phyloP scores from a whole-genome alignment of 1,140 invertebrate genomes.

The Drosophila yakuba region DNA sequence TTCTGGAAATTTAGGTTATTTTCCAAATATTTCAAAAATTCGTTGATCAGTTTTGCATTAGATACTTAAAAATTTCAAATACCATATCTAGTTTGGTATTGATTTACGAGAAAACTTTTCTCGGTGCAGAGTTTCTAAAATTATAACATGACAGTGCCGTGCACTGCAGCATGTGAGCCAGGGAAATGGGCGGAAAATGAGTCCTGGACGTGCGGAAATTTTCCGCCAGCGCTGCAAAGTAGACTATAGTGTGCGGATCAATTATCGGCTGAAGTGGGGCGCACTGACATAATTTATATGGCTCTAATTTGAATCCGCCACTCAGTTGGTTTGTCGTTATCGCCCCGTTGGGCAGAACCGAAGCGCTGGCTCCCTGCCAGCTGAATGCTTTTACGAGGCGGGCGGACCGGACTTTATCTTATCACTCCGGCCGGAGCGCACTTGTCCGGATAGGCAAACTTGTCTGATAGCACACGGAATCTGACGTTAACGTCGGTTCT shows the following conservation, averaged over 20 bases:
- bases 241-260: conserved; percentile 3
- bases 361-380: conserved; percentile 24
- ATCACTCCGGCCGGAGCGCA: conserved; percentile 40
- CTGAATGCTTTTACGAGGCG: conserved; percentile 34
- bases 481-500: conserved; percentile 45
- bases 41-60: too few species aligned
- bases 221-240: conserved; percentile 29
- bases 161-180: conserved; percentile 7
- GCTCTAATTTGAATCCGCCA: conserved; percentile 43
- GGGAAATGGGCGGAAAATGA: not conserved
- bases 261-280: conserved; percentile 28
- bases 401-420: conserved; percentile 27
- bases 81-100: too few species aligned
- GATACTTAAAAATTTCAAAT: too few species aligned
- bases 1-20: too few species aligned
- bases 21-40: too few species aligned
- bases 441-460: conserved; percentile 50
- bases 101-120: too few species aligned
- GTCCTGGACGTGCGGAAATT: conserved; percentile 24
- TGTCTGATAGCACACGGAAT: conserved; percentile 39
- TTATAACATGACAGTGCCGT: conserved; percentile 1
- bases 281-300: conserved; percentile 40
- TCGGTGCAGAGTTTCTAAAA: conserved; percentile 2
- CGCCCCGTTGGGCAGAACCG: conserved; percentile 21
- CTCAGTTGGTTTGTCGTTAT: conserved; percentile 13